A percentile compares a stretch with the other conserved stretches of the same genome.
These are phyloP conservation scores for Pristiophorus japonicus DNA, from an alignment of 2,113 vertebrate species.

Conservation along the genomic window DNA sequence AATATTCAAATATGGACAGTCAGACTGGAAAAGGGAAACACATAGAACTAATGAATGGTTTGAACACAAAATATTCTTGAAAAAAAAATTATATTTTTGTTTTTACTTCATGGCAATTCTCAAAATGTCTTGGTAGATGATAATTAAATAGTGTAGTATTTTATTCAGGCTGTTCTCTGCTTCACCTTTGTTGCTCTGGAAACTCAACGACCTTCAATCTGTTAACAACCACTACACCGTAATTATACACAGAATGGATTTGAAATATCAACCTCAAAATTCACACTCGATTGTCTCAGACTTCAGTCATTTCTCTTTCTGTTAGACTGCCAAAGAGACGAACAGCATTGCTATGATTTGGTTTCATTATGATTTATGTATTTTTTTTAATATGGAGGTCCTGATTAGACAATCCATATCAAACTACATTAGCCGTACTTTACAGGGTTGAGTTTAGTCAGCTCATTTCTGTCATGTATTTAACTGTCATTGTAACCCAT, in stretches of 20 bases:
- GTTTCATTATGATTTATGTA: background rate
- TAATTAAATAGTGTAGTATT: background rate
- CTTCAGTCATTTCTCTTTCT: conserved; percentile 23
- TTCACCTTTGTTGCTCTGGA: background rate
- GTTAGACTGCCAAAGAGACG: background rate
- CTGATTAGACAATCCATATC: conserved; percentile 29
- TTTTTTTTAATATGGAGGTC: background rate
- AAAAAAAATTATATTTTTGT: background rate
- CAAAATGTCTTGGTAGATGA: background rate
- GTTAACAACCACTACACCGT: background rate
- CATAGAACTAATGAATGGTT: background rate
- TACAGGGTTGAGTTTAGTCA: background rate
- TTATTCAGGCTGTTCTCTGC: background rate
- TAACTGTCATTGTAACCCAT: too few relatives aligned
- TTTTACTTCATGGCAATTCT: background rate
- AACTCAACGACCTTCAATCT: conserved; percentile 6
- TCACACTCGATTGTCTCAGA: conserved; percentile 1
- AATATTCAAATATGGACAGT: background rate
- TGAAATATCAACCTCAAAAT: conserved; percentile 2
- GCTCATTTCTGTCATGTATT: too few relatives aligned
- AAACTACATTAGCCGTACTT: background rate
- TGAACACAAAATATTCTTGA: background rate
- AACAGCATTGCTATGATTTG: conserved; percentile 8
- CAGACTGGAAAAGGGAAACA: background rate
- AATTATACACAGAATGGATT: background rate